Conservation (phyloP, 2,888 invertebrate genomes). For the Acanthosepion esculentum region DNA sequence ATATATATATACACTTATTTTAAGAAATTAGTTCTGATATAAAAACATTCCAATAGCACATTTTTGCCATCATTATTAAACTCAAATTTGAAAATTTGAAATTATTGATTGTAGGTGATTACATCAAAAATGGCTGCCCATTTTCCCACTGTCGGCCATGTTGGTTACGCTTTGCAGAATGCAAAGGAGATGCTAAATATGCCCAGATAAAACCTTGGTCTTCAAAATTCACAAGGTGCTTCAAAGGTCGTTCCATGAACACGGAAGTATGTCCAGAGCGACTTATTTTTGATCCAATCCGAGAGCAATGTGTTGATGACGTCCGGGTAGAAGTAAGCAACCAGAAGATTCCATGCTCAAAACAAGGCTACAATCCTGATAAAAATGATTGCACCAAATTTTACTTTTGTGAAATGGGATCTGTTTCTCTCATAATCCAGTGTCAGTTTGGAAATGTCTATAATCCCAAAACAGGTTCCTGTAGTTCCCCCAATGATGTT, state of each 20-base stretch:
- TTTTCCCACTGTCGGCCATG: conserved; percentile 60
- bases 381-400: conserved; percentile 61
- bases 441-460: conserved; percentile 51
- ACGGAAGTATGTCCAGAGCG: conserved; percentile 51
- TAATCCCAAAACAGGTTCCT: conserved; percentile 39
- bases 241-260: conserved; percentile 52
- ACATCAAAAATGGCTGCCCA: conserved; percentile 57
- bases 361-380: conserved; percentile 56
- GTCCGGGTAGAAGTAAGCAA: conserved; percentile 54
- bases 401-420: conserved; percentile 55
- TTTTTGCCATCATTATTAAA: not conserved
- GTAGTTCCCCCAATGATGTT: not conserved
- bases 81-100: not conserved
- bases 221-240: conserved; percentile 59
- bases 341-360: conserved; percentile 54
- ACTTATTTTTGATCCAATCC: conserved; percentile 55
- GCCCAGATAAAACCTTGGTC: conserved; percentile 57
- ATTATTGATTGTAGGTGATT: conserved; percentile 56
- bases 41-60: not conserved
- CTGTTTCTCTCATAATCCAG: conserved; percentile 52
- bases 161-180: conserved; percentile 58
- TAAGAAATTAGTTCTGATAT: not conserved
- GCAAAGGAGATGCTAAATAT: conserved; percentile 55
- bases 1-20: not conserved
- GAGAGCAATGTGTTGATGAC: conserved; percentile 55